Base-by-base conservation (phyloP, 2,797 vertebrate genomes). In the Gobio occitaniae region DNA sequence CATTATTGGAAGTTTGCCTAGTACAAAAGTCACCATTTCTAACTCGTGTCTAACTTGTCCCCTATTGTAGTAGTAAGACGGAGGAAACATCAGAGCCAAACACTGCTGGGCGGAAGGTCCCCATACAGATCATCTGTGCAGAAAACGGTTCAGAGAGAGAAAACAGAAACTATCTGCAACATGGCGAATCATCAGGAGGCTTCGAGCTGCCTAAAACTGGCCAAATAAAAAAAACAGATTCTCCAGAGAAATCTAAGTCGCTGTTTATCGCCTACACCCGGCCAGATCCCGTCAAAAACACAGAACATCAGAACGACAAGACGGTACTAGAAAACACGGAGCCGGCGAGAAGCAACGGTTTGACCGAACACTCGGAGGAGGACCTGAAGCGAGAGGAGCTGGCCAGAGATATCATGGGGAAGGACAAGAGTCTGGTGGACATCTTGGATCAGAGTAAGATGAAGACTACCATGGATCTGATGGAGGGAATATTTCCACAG, bases 361-460 rank as follows among this genome's bases (percentile, higher is more conserved):
- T 71, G 7, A 9, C 54, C 21, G 87, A 47, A 3, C 91, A 90
- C 82, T 94, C 93, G 0, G 89, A 95, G 0, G 97, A 98, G 47
- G 97, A 99, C 66, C 93, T 94, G 90, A 98, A 98, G 87, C 96
- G 96, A 2, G 97, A 99, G 89, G 96, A 97, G 87, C 94, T 99
- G 16, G 96, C 94, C 52, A 93, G 95, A 88, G 96, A 97, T 88
- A 97, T 97, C 69, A 95, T 96, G 88, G 96, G 92, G 74, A 96
- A 95, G 89, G 95, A 96, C 88, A 95, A 93, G 90, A 96, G 96
- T 65, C 92, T 97, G 87, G 96, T 96, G 6, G 97, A 97, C 38
- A 96, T 97, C 89, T 91, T 97, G 83, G 95, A 96, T 90, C 96
- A 96, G 86, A 89, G 92, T 56, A 96, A 95, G 88, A 95, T 96